Base-by-base conservation (phyloP, 2,888 invertebrate genomes). In the Drosophila mimetica region DNA sequence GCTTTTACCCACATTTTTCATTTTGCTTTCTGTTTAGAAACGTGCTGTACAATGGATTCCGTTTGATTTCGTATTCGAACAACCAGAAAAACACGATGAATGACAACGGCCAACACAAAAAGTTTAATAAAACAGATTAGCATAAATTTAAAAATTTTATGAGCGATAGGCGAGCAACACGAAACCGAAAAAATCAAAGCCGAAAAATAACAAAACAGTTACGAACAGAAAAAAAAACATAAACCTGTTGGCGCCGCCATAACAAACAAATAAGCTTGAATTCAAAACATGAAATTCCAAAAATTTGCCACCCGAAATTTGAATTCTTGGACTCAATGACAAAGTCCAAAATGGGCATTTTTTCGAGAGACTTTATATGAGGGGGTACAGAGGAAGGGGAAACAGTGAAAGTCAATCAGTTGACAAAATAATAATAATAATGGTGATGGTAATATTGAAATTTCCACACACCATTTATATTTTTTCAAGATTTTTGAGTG, bases 71-170 rank as follows among this genome's bases (percentile, higher is more conserved):
- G 25, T 60, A 61, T 51, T 30, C n/a, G 16, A 3, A 58, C 64
- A 80, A 77, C 63, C 75, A 80, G 81, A 80, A 87, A 85, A 75
- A 86, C 77, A 80, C 42, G 80, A 74, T 25, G 79, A 71, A 39
- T 71, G 52, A 48, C 55, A 52, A 47, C 67, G 75, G 57, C 58
- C 63, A 61, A 61, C 46, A 46, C 52, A 57, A 76, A 46, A 63
- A 48, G 63, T 37, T 52, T 60, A 76, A 78, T 66, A 59, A 72
- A 66, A 63, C 50, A 64, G 53, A 76, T 36, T 41, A 64, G 58
- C 58, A 59, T 75, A 47, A 67, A 69, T 50, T 57, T 58, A 74
- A 47, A 74, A 61, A 74, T 67, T 42, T 74, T 75, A 54, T 25
- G 64, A 63, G 53, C 70, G 36, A 54, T 66, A 54, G 48, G 42